phyloP scores from a whole-genome alignment of 2,888 invertebrate genomes.

The Eulithis testata region DNA sequence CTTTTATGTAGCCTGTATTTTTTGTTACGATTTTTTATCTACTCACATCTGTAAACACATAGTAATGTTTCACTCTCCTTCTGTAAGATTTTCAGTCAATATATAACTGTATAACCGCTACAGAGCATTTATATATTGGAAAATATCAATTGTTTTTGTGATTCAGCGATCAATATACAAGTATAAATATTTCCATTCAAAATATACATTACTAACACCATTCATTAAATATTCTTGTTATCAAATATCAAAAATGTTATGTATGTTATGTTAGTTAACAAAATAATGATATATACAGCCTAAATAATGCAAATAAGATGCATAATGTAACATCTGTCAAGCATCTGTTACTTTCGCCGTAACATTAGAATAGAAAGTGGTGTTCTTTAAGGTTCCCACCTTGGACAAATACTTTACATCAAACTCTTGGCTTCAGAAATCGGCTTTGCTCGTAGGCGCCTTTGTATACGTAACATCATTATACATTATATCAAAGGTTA shows the following conservation, averaged over 20 bases:
- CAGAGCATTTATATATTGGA: no score
- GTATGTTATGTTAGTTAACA: slow-evolving; percentile 20
- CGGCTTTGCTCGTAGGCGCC: not conserved
- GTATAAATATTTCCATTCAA: not conserved
- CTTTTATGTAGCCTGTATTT: not conserved
- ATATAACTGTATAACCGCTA: no score
- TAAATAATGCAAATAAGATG: slow-evolving; percentile 33
- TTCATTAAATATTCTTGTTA: not conserved
- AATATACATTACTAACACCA: no score
- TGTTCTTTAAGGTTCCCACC: slow-evolving; percentile 2
- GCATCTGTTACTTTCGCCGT: slow-evolving; percentile 41
- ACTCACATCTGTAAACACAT: no score
- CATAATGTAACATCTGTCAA: slow-evolving; percentile 32
- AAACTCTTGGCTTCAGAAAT: not conserved
- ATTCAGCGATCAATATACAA: no score
- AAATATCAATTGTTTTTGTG: no score
- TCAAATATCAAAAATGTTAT: slow-evolving; percentile 16
- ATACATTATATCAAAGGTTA: no score
- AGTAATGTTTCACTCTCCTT: no score
- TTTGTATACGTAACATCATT: not conserved
- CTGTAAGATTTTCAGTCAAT: no score
- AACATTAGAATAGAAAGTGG: slow-evolving; percentile 40
- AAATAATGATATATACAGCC: slow-evolving; percentile 16
- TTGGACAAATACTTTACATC: not conserved
- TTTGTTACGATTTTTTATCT: no score